Conservation (phyloP, 30 jellyfish, hydroid and myxozoan species). For the Aurelia sp. region DNA sequence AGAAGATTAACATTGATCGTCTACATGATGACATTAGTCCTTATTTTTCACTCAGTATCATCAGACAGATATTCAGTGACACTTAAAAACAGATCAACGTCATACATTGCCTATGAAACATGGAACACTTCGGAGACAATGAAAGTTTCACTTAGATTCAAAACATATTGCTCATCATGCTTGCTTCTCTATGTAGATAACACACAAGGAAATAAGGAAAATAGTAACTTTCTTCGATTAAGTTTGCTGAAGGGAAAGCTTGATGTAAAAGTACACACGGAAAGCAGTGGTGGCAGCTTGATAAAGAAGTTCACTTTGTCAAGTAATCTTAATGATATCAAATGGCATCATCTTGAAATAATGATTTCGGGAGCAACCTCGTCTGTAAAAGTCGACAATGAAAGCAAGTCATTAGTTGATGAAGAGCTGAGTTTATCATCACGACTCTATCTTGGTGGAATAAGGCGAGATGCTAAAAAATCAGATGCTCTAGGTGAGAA, state of each 20-base stretch:
- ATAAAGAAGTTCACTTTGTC: constrained; percentile 34
- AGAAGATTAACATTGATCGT: background rate
- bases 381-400: constrained; percentile 31
- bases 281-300: constrained; percentile 22
- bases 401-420: constrained; percentile 5
- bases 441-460: constrained; percentile 52
- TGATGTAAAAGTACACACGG: constrained; percentile 33
- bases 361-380: constrained; percentile 1
- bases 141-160: constrained; percentile 57
- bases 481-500: background rate
- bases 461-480: constrained; percentile 3
- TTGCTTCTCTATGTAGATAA: constrained; percentile 67
- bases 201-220: constrained; percentile 29
- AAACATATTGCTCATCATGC: constrained; percentile 67
- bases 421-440: constrained; percentile 31
- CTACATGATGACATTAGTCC: background rate
- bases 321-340: constrained; percentile 46
- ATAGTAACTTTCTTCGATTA: constrained; percentile 16
- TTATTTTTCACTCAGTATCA: background rate
- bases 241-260: constrained; percentile 59
- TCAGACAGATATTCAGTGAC: constrained; percentile 41
- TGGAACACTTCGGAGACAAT: constrained; percentile 46
- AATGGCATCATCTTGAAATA: constrained; percentile 79
- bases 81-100: constrained; percentile 32
- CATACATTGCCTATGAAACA: constrained; percentile 57